These are phyloP conservation scores for Gouania willdenowi DNA, from an alignment of 2,797 vertebrate genomes.

Conservation along the genomic window DNA sequence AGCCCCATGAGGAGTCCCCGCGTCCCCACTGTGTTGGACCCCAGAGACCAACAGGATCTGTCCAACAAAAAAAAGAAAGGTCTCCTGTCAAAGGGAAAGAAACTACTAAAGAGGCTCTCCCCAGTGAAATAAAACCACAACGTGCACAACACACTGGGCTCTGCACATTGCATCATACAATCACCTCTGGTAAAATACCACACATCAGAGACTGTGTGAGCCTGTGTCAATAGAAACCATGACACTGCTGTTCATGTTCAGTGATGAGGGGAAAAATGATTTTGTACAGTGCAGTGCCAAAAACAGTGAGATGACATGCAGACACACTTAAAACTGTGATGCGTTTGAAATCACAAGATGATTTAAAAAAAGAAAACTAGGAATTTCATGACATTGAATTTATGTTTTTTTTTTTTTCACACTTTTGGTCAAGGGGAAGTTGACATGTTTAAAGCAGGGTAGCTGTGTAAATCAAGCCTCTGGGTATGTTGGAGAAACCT, in stretches of 20 bases:
- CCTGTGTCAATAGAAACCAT: conserved; percentile 40
- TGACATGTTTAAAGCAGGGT: conserved; percentile 38
- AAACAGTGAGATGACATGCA: conserved; percentile 34
- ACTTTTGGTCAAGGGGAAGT: conserved; percentile 7
- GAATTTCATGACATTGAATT: conserved; percentile 81
- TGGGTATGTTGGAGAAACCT: conserved; percentile 18
- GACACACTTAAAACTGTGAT: conserved; percentile 60
- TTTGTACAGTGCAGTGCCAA: conserved; percentile 65
- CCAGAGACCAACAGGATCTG: conserved; percentile 78
- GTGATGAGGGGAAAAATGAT: conserved; percentile 38
- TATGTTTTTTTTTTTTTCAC: conserved; percentile 20
- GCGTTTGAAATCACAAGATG: conserved; percentile 48
- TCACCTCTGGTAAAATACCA: conserved; percentile 40
- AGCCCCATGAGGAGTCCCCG: conserved; percentile 64
- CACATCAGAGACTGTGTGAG: conserved; percentile 43
- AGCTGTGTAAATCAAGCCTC: conserved; percentile 30
- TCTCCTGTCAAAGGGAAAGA: conserved; percentile 97
- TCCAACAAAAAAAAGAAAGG: conserved; percentile 97
- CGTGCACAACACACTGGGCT: conserved; percentile 36
- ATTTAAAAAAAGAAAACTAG: conserved; percentile 55
- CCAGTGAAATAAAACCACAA: conserved; percentile 71
- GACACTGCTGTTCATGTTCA: conserved; percentile 32
- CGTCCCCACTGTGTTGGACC: conserved; percentile 37
- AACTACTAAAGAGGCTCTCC: conserved; percentile 93
- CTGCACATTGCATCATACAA: conserved; percentile 56